Evolutionary conservation across 2,797 vertebrate genomes (phyloP).

Genomic region (Cryptoprocta ferox): DNA sequence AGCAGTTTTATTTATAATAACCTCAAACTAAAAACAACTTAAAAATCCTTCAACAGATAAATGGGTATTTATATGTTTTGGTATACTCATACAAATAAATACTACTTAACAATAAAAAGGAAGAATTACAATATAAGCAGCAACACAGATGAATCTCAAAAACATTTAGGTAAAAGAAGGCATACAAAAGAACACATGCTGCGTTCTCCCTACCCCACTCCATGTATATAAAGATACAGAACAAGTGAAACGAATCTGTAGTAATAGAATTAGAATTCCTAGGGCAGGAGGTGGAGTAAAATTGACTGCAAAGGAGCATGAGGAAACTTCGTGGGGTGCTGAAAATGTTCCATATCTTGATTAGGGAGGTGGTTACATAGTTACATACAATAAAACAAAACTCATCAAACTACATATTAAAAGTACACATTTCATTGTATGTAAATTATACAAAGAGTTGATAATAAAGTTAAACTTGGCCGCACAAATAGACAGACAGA

Average conservation of each 20-base stretch:
- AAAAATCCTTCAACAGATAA: background rate
- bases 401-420: background rate
- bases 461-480: background rate
- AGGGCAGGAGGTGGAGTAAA: background rate
- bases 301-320: background rate
- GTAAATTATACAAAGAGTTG: background rate
- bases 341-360: background rate
- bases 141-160: background rate
- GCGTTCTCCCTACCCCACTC: background rate
- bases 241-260: background rate
- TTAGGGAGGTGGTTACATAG: background rate
- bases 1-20: background rate
- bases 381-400: background rate
- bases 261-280: background rate
- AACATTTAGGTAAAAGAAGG: background rate
- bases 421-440: background rate
- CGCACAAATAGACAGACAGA: background rate
- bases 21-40: background rate
- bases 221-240: background rate
- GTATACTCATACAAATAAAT: background rate
- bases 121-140: background rate
- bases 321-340: background rate
- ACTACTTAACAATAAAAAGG: background rate
- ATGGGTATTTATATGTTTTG: background rate
- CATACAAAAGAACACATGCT: background rate